Percentiles rank a stretch among this genome's conserved stretches.
phyloP scores from a whole-genome alignment of 1,140 invertebrate species.

The silkworm (Bombyx mori) region ASM3026992v2 NC_085123.1:6678501-6679000 shows the following conservation, averaged over 20 bases:
- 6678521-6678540: slow-evolving; percentile 84
- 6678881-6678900: too few relatives aligned
- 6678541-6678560: slow-evolving; percentile 82
- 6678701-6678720: slow-evolving; percentile 50
- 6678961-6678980: too few relatives aligned
- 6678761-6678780: neutral
- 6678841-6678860: too few relatives aligned
- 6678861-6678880: too few relatives aligned
- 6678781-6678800: neutral
- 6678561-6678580: slow-evolving; percentile 78
- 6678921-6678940: too few relatives aligned
- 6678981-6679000: too few relatives aligned
- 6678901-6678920: too few relatives aligned
- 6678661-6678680: slow-evolving; percentile 58
- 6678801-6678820: too few relatives aligned
- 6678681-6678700: slow-evolving; percentile 40
- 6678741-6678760: slow-evolving; percentile 15
- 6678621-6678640: slow-evolving; percentile 21
- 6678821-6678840: too few relatives aligned
- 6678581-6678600: slow-evolving; percentile 18
- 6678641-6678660: slow-evolving; percentile 33
- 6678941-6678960: too few relatives aligned
- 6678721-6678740: slow-evolving; percentile 52
- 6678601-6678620: slow-evolving; percentile 13
- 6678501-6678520: slow-evolving; percentile 58